Evolutionary conservation across 2,797 vertebrate species (phyloP).

Genomic region (Hipposideros larvatus): DNA sequence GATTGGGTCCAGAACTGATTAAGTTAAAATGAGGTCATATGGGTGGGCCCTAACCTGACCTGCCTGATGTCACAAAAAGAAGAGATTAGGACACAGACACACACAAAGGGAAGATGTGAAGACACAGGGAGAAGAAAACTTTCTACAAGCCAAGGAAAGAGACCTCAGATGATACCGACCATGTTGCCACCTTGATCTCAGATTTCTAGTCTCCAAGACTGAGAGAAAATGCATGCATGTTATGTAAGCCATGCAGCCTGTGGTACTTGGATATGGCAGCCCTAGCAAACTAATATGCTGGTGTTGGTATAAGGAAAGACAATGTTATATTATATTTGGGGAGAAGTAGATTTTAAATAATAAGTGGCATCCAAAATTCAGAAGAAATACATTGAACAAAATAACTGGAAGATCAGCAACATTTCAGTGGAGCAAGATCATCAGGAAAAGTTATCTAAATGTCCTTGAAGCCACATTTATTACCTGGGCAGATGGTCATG

Average conservation of each 20-base stretch:
- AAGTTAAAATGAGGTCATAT: background rate
- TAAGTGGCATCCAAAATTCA: background rate
- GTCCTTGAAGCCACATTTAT: background rate
- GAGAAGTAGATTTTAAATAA: conserved; percentile 1
- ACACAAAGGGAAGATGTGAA: background rate
- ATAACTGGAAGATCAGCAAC: background rate
- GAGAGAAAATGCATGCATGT: background rate
- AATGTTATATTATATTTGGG: background rate
- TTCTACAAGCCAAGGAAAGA: background rate
- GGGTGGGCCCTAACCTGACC: background rate
- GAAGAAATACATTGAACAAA: background rate
- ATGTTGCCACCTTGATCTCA: background rate
- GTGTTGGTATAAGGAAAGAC: background rate
- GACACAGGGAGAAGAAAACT: background rate
- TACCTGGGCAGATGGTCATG: background rate
- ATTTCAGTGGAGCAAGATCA: background rate
- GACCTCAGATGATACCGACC: background rate
- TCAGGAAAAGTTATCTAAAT: background rate
- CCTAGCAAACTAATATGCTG: background rate
- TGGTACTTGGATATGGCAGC: background rate
- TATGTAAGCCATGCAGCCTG: background rate
- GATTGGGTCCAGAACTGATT: background rate
- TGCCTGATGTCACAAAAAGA: background rate
- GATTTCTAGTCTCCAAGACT: background rate
- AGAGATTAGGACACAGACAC: background rate